Conservation (phyloP, 2,113 vertebrate species). For the Hypocryptadius cinnamomeus region DNA sequence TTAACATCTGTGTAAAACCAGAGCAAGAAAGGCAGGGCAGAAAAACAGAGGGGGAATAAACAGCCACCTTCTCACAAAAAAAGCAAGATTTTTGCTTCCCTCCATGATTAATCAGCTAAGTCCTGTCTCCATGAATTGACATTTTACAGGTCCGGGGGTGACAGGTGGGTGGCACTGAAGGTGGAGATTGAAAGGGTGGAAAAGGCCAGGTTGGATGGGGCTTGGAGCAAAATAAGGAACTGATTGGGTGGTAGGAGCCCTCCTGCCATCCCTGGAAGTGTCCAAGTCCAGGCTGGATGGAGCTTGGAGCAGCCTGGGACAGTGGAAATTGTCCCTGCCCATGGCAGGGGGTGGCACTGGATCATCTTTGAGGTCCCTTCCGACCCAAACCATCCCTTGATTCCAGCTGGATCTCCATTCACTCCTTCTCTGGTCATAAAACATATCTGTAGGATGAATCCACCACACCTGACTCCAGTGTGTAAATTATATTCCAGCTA, state of each 20-base stretch:
- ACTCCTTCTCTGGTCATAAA: not conserved
- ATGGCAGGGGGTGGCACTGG: no score
- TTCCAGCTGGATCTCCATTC: not conserved
- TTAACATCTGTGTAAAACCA: not conserved
- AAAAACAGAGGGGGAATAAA: not conserved
- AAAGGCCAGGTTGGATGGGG: not conserved
- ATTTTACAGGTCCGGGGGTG: not conserved
- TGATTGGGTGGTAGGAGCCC: not conserved
- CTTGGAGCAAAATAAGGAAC: not conserved
- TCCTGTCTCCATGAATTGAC: fast-evolving
- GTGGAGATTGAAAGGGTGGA: not conserved
- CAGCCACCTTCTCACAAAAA: not conserved
- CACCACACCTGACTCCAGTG: not conserved
- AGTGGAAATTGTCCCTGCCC: not conserved
- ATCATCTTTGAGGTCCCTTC: not conserved
- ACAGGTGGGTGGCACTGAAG: not conserved
- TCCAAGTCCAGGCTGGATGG: not conserved
- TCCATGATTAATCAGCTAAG: not conserved
- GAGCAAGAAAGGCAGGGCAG: not conserved
- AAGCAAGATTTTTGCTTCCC: not conserved
- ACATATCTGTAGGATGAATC: not conserved
- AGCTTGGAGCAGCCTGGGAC: not conserved
- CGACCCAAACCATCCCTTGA: not conserved
- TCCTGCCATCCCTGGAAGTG: not conserved
- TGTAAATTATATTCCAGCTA: fast-evolving